Evolutionary conservation across 2,797 vertebrate genomes (phyloP).

Genomic region (Semotilus atromaculatus): DNA sequence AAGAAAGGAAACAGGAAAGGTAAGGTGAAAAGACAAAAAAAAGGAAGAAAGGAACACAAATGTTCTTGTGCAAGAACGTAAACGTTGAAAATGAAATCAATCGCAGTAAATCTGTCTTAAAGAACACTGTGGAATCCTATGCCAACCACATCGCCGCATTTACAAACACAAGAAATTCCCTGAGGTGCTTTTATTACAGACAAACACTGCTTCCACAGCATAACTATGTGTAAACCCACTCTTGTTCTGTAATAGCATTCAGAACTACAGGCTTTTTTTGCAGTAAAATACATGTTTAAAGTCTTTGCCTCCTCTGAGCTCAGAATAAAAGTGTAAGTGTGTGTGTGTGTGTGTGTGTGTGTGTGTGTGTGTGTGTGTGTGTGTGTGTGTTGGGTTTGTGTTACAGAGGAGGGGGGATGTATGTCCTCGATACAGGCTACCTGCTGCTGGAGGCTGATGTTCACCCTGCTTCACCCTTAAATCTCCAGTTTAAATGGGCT

Average conservation of each 20-base stretch:
- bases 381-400: too few species aligned
- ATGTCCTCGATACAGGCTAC: conserved; percentile 52
- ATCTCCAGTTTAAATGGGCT: conserved; percentile 51
- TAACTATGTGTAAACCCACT: conserved; percentile 18
- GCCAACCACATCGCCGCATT: conserved; percentile 23
- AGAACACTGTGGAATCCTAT: not conserved
- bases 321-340: not conserved
- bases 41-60: not conserved
- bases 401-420: conserved; percentile 32
- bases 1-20: not conserved
- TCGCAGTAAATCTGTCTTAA: conserved; percentile 1
- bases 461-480: conserved; percentile 30
- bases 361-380: too few species aligned
- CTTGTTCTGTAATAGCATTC: not conserved
- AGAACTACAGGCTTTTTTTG: conserved; percentile 6
- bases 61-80: not conserved
- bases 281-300: conserved; percentile 21
- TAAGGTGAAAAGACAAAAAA: not conserved
- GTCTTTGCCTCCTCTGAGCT: not conserved
- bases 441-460: conserved; percentile 53
- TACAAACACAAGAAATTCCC: conserved; percentile 27
- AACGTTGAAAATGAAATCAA: conserved; percentile 21
- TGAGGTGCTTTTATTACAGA: conserved; percentile 33
- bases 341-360: not conserved
- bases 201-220: conserved; percentile 28